Conservation (phyloP, 2,797 vertebrate genomes). For the Pipistrellus nathusii region DNA sequence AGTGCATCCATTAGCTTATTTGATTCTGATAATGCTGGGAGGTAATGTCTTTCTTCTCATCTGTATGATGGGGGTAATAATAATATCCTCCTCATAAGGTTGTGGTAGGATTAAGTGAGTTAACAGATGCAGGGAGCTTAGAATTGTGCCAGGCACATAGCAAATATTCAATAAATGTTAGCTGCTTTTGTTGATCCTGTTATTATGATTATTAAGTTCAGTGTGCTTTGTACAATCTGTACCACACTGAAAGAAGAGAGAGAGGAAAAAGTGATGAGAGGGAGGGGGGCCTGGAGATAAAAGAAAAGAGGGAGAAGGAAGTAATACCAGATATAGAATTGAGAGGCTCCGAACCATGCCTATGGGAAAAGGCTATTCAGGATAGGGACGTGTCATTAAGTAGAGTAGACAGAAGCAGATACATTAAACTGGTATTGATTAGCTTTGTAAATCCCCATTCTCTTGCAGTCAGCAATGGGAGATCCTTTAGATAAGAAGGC, state of each 20-base stretch:
- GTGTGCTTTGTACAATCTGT: neutral
- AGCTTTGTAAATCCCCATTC: conserved; percentile 61
- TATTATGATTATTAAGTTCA: neutral
- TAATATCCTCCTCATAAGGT: neutral
- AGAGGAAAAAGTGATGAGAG: neutral
- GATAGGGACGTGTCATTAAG: neutral
- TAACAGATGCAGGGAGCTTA: conserved; percentile 1
- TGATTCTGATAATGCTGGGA: neutral
- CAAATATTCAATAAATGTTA: conserved; percentile 15
- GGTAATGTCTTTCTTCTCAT: neutral
- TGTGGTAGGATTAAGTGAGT: neutral
- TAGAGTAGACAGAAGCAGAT: conserved; percentile 51
- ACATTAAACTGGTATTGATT: conserved; percentile 59
- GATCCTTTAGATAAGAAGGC: conserved; percentile 61
- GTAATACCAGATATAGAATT: neutral
- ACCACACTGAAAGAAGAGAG: neutral
- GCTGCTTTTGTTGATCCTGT: neutral
- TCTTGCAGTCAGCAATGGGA: neutral
- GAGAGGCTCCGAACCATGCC: neutral
- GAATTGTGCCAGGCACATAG: neutral
- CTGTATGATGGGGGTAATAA: neutral
- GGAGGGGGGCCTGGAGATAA: neutral
- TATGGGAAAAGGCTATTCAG: conserved; percentile 15
- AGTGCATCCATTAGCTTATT: neutral
- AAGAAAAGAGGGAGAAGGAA: neutral